Percentiles rank a stretch among this genome's conserved stretches.
These are phyloP conservation scores for Neotoxoptera formosana DNA, from an alignment of 1,140 invertebrate genomes.

Conservation along the genomic window DNA sequence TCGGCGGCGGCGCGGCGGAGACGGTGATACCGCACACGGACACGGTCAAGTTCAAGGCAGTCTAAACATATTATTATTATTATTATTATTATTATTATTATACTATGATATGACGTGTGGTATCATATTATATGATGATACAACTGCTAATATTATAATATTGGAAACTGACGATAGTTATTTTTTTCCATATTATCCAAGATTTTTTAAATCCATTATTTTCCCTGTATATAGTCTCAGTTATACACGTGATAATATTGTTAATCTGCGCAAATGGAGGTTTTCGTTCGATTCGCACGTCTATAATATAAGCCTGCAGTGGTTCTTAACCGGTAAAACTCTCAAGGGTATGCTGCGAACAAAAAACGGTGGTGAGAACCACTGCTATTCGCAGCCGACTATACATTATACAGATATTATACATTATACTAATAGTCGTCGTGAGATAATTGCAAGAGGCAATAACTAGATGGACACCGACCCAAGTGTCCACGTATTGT, in stretches of 20 bases:
- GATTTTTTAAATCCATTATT: background rate
- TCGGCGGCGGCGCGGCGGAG: background rate
- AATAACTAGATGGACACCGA: too few species aligned
- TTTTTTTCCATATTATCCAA: background rate
- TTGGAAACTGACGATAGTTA: background rate
- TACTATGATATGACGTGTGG: background rate
- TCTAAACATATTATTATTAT: background rate
- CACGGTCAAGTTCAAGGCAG: conserved; percentile 46
- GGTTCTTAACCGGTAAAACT: too few species aligned
- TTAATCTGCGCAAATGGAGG: background rate
- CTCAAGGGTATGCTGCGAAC: too few species aligned
- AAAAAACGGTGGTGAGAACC: too few species aligned
- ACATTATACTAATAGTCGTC: too few species aligned
- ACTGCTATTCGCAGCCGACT: too few species aligned
- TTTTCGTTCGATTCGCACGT: background rate
- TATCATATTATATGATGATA: background rate
- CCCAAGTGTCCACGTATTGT: too few species aligned
- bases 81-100: background rate
- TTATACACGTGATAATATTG: background rate
- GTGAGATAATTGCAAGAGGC: too few species aligned
- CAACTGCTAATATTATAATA: background rate
- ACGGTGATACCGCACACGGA: background rate
- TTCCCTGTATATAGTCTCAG: background rate
- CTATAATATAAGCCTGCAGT: background rate
- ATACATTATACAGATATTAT: too few species aligned